Conservation (phyloP, 2,797 vertebrate species). For the Sebastes umbrosus region DNA sequence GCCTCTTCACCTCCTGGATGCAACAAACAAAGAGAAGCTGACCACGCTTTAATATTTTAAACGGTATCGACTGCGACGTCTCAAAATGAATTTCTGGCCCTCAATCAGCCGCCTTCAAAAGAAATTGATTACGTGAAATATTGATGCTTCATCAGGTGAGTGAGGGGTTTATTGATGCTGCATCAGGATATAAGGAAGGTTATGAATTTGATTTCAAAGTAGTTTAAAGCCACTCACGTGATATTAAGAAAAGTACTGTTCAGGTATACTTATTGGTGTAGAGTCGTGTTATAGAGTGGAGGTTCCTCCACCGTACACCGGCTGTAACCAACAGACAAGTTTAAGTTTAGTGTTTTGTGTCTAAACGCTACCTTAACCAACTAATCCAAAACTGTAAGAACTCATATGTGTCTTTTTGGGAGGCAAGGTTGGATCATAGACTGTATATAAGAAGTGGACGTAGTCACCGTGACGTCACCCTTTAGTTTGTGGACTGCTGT, state of each 20-base stretch:
- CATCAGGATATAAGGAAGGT: not conserved
- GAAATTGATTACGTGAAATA: slow-evolving; percentile 81
- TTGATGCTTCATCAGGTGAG: slow-evolving; percentile 88
- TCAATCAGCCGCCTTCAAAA: slow-evolving; percentile 54
- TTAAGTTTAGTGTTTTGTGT: no score
- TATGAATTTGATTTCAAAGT: not conserved
- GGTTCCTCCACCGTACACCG: not conserved
- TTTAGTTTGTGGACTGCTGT: no score
- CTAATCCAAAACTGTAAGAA: not conserved
- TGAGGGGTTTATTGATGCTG: slow-evolving; percentile 30
- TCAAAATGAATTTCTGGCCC: slow-evolving; percentile 39
- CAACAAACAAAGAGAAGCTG: slow-evolving; percentile 44
- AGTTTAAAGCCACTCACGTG: not conserved
- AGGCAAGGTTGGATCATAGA: no score
- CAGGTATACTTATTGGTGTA: not conserved
- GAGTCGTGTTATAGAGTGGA: no score
- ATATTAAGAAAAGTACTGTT: not conserved
- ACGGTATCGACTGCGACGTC: slow-evolving; percentile 43
- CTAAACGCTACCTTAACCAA: no score
- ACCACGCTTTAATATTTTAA: slow-evolving; percentile 49
- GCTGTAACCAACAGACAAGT: no score
- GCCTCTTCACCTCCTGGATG: not conserved
- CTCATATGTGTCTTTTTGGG: no score
- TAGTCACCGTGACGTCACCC: no score
- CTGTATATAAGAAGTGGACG: no score